These are phyloP conservation scores for Flexamia atlantica DNA, from an alignment of 2,888 invertebrate genomes.

Conservation along the genomic window DNA sequence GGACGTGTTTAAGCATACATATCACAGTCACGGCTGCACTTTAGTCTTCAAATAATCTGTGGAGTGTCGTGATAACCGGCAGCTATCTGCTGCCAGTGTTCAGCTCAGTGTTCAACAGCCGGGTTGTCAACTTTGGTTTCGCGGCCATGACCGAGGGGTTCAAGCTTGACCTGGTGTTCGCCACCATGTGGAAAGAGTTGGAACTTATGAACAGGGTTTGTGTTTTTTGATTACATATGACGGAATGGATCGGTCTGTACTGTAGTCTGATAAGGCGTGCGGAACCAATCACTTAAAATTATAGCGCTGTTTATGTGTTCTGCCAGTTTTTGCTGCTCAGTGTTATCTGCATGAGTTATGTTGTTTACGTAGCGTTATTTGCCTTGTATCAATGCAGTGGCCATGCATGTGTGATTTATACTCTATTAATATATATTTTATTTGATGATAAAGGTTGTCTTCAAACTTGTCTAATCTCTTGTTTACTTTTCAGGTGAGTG, in stretches of 20 bases:
- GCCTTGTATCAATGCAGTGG: too few relatives aligned
- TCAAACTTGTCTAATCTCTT: background rate
- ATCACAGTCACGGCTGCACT: background rate
- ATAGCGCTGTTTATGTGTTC: too few relatives aligned
- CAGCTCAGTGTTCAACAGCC: background rate
- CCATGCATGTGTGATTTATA: background rate
- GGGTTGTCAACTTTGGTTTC: background rate
- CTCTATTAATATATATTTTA: background rate
- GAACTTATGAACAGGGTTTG: background rate
- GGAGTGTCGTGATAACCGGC: background rate
- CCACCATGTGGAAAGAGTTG: constrained; percentile 8
- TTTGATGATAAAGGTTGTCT: background rate
- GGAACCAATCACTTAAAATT: too few relatives aligned
- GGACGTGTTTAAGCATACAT: too few relatives aligned
- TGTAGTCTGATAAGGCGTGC: too few relatives aligned
- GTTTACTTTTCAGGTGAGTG: constrained; percentile 6
- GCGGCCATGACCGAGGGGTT: constrained; percentile 32
- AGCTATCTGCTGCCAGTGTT: constrained; percentile 20
- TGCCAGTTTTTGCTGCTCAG: too few relatives aligned
- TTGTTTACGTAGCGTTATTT: background rate
- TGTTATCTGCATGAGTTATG: constrained; percentile 9
- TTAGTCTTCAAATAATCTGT: background rate
- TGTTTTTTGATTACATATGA: background rate
- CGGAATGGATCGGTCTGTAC: too few relatives aligned
- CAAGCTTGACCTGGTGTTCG: constrained; percentile 43